Evolutionary conservation across 1,140 invertebrate genomes (phyloP).

Genomic region (Formica exsecta): DNA sequence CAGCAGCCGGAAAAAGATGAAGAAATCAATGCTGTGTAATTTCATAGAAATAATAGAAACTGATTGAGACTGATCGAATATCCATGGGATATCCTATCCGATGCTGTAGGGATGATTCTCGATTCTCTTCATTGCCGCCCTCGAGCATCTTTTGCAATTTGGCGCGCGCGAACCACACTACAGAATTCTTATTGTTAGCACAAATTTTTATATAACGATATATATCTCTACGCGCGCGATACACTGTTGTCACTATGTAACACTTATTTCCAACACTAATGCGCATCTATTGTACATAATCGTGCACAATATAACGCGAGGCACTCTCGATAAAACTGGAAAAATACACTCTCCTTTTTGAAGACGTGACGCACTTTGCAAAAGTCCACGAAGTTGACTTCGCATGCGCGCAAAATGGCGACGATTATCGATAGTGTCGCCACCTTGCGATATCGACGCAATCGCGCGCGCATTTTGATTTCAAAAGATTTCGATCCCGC

Average conservation of each 20-base stretch:
- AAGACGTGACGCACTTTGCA: neutral
- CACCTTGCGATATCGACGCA: neutral
- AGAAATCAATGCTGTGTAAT: no score
- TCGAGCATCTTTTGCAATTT: conserved; percentile 6
- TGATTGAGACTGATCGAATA: neutral
- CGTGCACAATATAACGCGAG: neutral
- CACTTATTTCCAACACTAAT: neutral
- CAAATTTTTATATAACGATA: conserved; percentile 65
- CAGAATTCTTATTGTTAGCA: conserved; percentile 36
- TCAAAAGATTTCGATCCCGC: neutral
- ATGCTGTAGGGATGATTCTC: conserved; percentile 27
- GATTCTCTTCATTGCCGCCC: no score
- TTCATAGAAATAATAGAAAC: no score
- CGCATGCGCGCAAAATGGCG: neutral
- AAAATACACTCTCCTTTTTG: neutral
- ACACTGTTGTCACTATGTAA: neutral
- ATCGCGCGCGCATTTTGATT: neutral
- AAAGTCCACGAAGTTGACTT: conserved; percentile 7
- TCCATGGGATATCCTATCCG: neutral
- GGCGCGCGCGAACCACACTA: neutral
- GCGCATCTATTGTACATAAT: conserved; percentile 40
- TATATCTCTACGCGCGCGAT: neutral
- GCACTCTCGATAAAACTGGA: neutral
- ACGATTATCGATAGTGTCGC: conserved; percentile 2
- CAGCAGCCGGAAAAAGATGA: no score